Evolutionary conservation across 2,888 invertebrate species (phyloP).

Genomic region (Thera britannica): DNA sequence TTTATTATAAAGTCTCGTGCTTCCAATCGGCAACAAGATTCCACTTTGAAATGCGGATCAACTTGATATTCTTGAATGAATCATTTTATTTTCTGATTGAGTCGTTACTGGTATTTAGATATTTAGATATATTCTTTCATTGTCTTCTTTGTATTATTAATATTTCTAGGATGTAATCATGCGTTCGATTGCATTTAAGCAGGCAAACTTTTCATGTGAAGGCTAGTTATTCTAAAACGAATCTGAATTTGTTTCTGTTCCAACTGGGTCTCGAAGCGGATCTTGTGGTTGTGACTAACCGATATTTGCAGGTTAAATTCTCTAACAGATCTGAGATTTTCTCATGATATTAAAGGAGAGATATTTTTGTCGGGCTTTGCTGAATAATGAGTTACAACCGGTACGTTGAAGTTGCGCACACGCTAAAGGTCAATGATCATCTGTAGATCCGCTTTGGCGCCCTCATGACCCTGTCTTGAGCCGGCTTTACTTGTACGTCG

Average conservation of each 20-base stretch:
- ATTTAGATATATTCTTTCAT: not conserved
- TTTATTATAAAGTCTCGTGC: slow-evolving; percentile 17
- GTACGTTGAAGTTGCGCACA: slow-evolving; percentile 73
- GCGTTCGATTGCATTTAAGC: slow-evolving; percentile 27
- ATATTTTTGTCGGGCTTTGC: slow-evolving; percentile 54
- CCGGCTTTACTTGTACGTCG: slow-evolving; percentile 60
- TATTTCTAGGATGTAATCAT: slow-evolving; percentile 32
- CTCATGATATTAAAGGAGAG: slow-evolving; percentile 33
- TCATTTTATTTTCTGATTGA: slow-evolving; percentile 31
- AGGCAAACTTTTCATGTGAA: slow-evolving; percentile 31
- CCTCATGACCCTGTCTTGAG: slow-evolving; percentile 81
- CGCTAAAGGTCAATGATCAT: slow-evolving; percentile 84
- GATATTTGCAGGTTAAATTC: slow-evolving; percentile 57
- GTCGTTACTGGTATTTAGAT: slow-evolving; percentile 9
- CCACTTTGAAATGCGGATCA: slow-evolving; percentile 33
- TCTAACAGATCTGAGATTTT: slow-evolving; percentile 42
- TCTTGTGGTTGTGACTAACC: slow-evolving; percentile 65
- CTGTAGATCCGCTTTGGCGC: slow-evolving; percentile 83
- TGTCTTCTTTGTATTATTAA: not conserved
- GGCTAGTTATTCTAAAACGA: slow-evolving; percentile 48
- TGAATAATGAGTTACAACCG: slow-evolving; percentile 78
- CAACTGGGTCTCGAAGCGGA: slow-evolving; percentile 67
- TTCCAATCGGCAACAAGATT: slow-evolving; percentile 24
- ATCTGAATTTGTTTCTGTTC: slow-evolving; percentile 58
- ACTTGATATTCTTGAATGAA: slow-evolving; percentile 36